phyloP scores from a whole-genome alignment of 1,140 invertebrate genomes.

The Adelges cooleyi region DNA sequence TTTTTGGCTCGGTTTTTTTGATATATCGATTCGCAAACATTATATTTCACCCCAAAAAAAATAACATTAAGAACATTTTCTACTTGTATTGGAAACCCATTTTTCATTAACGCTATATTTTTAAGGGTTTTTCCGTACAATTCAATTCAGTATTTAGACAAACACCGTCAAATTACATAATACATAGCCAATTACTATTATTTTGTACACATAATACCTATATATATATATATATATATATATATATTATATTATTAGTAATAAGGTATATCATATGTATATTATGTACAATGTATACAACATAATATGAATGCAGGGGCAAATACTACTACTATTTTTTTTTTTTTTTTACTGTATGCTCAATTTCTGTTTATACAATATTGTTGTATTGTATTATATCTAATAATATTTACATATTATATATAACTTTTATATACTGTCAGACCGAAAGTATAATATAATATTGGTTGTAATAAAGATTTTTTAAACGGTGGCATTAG shows the following conservation, averaged over 20 bases:
- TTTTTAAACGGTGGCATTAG: no score
- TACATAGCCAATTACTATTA: not conserved
- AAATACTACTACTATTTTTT: slow-evolving; percentile 16
- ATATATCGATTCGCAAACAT: no score
- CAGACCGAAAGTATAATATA: no score
- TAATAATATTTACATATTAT: no score
- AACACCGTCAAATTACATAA: no score
- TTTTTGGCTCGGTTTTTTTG: not conserved
- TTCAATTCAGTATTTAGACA: not conserved
- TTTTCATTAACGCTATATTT: no score
- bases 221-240: not conserved
- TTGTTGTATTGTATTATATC: no score
- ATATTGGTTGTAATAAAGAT: no score
- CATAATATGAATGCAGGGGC: not conserved
- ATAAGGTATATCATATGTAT: not conserved
- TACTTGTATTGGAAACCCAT: no score
- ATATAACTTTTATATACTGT: no score
- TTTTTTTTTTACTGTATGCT: slow-evolving; percentile 26
- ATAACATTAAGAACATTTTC: no score
- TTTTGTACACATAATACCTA: not conserved
- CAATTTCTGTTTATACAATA: slow-evolving; percentile 25
- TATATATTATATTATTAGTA: not conserved
- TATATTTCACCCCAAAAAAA: no score
- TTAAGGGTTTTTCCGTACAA: not conserved
- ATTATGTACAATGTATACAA: not conserved